phyloP scores from a whole-genome alignment of 2,113 vertebrate genomes.

The Leucopsar rothschildi region DNA sequence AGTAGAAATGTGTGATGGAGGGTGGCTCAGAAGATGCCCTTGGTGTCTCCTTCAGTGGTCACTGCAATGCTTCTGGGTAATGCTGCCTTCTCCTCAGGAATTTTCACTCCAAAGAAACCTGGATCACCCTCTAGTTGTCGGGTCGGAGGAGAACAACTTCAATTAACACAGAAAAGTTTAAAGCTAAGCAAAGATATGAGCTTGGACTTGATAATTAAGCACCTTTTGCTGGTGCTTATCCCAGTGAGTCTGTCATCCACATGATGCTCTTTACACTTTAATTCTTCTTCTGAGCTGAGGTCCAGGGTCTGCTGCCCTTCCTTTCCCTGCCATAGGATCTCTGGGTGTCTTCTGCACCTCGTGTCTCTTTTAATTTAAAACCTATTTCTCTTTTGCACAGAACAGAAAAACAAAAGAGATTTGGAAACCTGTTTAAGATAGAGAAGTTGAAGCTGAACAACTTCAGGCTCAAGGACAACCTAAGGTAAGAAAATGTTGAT shows the following conservation, averaged over 20 bases:
- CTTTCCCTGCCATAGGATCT: not conserved
- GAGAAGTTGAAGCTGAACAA: constrained; percentile 68
- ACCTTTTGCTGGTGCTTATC: not conserved
- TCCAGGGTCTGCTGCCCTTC: not conserved
- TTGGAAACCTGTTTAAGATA: constrained; percentile 70
- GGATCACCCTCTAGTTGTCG: not conserved
- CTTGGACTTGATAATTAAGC: not conserved
- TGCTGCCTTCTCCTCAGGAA: not conserved
- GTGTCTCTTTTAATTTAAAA: not conserved
- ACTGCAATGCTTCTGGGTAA: not conserved
- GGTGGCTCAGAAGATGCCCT: not conserved
- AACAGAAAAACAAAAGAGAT: constrained; percentile 50
- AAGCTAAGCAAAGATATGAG: not conserved
- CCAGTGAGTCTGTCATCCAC: not conserved
- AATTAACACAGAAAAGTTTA: not conserved
- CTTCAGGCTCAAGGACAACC: constrained; percentile 52
- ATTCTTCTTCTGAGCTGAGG: not conserved
- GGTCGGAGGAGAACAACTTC: not conserved
- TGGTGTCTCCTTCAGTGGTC: not conserved
- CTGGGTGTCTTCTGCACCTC: not conserved
- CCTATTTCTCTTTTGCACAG: constrained; percentile 42
- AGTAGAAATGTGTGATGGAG: not conserved
- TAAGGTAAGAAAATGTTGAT: constrained; percentile 53
- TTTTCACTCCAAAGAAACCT: not conserved
- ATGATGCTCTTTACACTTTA: not conserved